phyloP scores from a whole-genome alignment of 2,888 invertebrate species.

The Eubasilissa splendida region DNA sequence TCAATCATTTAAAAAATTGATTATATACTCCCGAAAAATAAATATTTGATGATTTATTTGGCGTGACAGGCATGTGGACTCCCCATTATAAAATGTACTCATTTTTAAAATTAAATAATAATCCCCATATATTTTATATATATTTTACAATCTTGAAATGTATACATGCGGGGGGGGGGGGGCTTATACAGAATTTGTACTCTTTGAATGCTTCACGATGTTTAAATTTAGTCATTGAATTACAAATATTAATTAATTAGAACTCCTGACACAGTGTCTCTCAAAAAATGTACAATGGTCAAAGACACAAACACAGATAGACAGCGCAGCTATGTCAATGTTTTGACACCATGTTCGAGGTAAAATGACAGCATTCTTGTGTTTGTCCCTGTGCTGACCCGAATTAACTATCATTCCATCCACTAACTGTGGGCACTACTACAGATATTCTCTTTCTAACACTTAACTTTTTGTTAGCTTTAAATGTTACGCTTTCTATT shows the following conservation, averaged over 20 bases:
- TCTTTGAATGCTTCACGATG: conserved; percentile 71
- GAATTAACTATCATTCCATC: conserved; percentile 29
- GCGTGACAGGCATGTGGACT: not conserved
- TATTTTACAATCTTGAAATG: conserved; percentile 60
- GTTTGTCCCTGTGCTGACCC: conserved; percentile 19
- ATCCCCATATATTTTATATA: conserved; percentile 33
- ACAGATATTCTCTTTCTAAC: conserved; percentile 53
- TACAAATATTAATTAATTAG: conserved; percentile 43
- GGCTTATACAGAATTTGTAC: conserved; percentile 84
- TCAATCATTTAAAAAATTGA: too few relatives aligned
- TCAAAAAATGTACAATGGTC: conserved; percentile 9
- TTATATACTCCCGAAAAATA: too few relatives aligned
- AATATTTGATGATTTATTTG: too few relatives aligned
- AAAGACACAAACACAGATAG: conserved; percentile 4
- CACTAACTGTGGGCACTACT: conserved; percentile 48
- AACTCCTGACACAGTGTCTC: conserved; percentile 18
- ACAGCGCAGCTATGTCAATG: not conserved
- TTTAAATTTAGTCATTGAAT: conserved; percentile 54
- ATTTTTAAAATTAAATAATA: conserved; percentile 36
- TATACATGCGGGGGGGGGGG: conserved; percentile 64
- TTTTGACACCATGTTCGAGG: not conserved
- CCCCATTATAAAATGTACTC: conserved; percentile 14
- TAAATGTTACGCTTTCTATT: not conserved
- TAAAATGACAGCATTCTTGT: conserved; percentile 1
- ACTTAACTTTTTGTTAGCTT: conserved; percentile 11